These are phyloP conservation scores for Sebastes taczanowskii DNA, from an alignment of 2,797 vertebrate genomes.

Conservation along the genomic window DNA sequence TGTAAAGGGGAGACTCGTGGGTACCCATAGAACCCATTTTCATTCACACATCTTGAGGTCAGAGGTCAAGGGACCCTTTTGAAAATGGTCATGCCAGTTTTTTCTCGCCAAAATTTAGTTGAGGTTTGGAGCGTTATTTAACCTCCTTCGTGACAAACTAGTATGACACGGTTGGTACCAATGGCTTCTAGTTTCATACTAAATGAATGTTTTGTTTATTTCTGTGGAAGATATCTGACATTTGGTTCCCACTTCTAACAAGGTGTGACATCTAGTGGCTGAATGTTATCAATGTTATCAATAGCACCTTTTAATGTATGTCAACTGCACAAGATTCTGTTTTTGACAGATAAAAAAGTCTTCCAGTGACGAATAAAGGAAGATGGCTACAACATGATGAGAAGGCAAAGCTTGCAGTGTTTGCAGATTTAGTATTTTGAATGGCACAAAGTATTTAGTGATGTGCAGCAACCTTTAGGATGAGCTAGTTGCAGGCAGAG, in stretches of 20 bases:
- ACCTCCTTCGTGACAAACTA: no score
- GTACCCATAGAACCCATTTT: no score
- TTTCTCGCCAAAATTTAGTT: no score
- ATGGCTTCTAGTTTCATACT: no score
- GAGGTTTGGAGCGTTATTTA: no score
- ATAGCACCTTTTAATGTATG: not conserved
- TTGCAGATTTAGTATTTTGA: conserved; percentile 4
- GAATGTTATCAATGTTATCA: no score
- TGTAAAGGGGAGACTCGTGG: no score
- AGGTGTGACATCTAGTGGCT: no score
- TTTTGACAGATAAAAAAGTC: not conserved
- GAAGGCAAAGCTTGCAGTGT: not conserved
- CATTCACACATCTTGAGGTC: no score
- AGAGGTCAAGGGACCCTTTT: no score
- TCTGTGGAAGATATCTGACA: not conserved
- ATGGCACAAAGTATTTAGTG: not conserved
- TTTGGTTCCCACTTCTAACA: not conserved
- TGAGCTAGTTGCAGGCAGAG: not conserved
- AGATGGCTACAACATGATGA: not conserved
- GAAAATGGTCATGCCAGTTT: no score
- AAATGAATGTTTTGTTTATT: not conserved
- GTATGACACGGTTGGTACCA: no score
- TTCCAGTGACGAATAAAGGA: not conserved
- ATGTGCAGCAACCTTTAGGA: not conserved
- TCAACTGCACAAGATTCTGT: not conserved